Base-by-base conservation (phyloP, 2,888 invertebrate species). In the Caenorhabditis panamensis region DNA sequence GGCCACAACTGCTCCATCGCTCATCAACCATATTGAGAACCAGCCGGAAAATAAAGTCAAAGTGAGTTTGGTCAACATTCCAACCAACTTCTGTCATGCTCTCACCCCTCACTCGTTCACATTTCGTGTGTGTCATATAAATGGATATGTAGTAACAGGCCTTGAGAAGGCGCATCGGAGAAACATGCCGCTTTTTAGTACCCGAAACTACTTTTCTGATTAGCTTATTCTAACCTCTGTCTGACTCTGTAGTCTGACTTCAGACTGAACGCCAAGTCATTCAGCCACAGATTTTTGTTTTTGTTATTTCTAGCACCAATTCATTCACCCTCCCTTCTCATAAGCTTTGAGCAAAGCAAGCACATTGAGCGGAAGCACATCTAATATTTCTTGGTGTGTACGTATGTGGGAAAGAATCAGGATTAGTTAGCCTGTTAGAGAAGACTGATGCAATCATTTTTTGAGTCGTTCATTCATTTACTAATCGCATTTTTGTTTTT, bases 61-160 rank as follows among this genome's bases (percentile, higher is more conserved):
- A 69, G 80, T 80, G 49, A 18, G 75, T 75, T 72, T 36, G 13
- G 11, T 20, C 47, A 2, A 18, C 53, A 53, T 26, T 20, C 53
- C 53, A 53, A 67, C 53, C 61, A 71, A 44, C 53, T 54, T 44
- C 56, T 67, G 72, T 79, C 68, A 73, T 79, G 73, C 71, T 67
- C 79, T 79, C 79, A 79, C 79, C 79, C 79, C 64, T 79, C 79
- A 79, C 79, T 79, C 73, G 79, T 79, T 79, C 79, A 79, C 79
- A 72, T 72, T 79, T 68, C 67, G 79, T 79, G 79, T 79, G 73
- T 73, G 72, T 68, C 67, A 78, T 78, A 71, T 71, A 71, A 71
- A 78, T 78, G 63, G 53, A 58, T 68, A 73, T 63, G 79, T 73
- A 73, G 73, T 36, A 66, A 31, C 18, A 31, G 11, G 26, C 24